Conservation (phyloP, 2,888 invertebrate species). For the Erebia ligea region DNA sequence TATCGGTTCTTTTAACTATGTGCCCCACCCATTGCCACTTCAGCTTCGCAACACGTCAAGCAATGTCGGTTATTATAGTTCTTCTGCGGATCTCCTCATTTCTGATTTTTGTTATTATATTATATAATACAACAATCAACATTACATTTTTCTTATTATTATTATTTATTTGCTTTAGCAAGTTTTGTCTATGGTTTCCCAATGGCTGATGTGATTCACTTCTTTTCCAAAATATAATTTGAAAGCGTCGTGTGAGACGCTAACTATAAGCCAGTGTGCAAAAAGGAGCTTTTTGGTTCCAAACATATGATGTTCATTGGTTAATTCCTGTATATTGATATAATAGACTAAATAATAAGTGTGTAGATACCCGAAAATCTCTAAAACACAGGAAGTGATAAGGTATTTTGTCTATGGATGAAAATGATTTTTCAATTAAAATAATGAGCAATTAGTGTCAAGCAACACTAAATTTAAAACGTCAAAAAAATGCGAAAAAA, state of each 20-base stretch:
- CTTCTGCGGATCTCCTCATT: too few species aligned
- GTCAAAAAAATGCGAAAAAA: constrained; percentile 73
- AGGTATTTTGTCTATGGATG: constrained; percentile 49
- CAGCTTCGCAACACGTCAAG: too few species aligned
- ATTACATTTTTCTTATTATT: too few species aligned
- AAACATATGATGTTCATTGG: not conserved
- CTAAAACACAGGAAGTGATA: constrained; percentile 14
- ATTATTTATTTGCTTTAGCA: too few species aligned
- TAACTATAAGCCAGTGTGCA: not conserved
- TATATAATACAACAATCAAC: too few species aligned
- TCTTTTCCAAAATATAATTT: not conserved
- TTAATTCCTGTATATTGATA: too few species aligned
- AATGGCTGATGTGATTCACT: not conserved
- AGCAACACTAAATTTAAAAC: constrained; percentile 79
- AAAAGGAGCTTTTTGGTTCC: not conserved
- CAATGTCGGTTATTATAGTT: too few species aligned
- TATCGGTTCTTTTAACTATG: too few species aligned
- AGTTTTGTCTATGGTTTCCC: constrained; percentile 10
- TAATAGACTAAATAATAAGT: too few species aligned
- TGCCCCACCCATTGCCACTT: too few species aligned
- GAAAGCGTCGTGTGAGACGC: not conserved
- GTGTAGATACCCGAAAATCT: not conserved
- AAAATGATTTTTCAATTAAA: constrained; percentile 55
- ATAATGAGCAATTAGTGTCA: constrained; percentile 76
- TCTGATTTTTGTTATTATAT: too few species aligned